A percentile compares a stretch with the other conserved stretches of the same genome.
These are phyloP conservation scores for Helicoverpa assulta DNA, from an alignment of 2,888 invertebrate species.

Conservation along the genomic window DNA sequence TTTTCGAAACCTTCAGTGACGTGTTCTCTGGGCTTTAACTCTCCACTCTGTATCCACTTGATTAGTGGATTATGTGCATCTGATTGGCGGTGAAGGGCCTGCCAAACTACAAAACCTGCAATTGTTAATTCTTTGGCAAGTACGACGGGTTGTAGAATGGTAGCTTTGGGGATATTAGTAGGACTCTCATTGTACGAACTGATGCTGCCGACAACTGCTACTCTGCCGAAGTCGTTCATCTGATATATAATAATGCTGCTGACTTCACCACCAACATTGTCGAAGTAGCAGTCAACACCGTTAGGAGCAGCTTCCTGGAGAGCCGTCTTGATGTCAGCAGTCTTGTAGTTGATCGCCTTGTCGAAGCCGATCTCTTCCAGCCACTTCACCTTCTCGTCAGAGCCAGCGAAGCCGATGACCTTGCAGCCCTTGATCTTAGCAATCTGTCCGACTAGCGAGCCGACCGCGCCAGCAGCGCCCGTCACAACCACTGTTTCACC, in stretches of 20 bases:
- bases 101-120: constrained; percentile 90
- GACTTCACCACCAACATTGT: constrained; percentile 93
- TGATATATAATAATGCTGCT: constrained; percentile 89
- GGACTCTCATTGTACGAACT: constrained; percentile 77
- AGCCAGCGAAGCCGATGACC: constrained; percentile 93
- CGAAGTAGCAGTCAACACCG: constrained; percentile 94
- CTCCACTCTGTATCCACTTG: constrained; percentile 91
- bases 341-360: constrained; percentile 93
- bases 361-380: constrained; percentile 92
- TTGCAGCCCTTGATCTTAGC: constrained; percentile 92
- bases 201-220: constrained; percentile 87
- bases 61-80: constrained; percentile 70
- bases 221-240: constrained; percentile 90
- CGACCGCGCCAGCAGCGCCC: constrained; percentile 94
- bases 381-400: constrained; percentile 73
- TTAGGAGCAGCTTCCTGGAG: constrained; percentile 88
- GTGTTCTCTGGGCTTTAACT: constrained; percentile 92
- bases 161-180: constrained; percentile 73
- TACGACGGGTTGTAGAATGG: constrained; percentile 88
- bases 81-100: no score
- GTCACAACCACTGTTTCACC: constrained; percentile 93
- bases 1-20: constrained; percentile 93
- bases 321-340: constrained; percentile 81
- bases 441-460: constrained; percentile 93
- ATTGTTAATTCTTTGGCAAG: constrained; percentile 90